Evolutionary conservation across 2,888 invertebrate species (phyloP), one percentile per base, ranked within the genome.

Genomic region (Diaprepes abbreviatus): DNA sequence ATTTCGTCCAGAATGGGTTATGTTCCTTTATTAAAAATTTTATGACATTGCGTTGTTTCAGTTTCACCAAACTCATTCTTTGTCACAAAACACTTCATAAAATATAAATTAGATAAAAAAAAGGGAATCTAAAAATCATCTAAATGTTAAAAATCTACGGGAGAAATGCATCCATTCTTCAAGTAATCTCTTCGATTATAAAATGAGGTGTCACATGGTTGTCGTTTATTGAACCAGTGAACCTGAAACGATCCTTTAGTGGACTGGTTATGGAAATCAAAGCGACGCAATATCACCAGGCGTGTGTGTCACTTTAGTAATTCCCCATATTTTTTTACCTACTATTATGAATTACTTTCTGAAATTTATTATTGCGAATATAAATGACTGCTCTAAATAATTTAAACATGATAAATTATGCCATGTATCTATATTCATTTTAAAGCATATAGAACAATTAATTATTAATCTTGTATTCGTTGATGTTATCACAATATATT

Each of bases 211-310:
- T 17, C 35, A 21, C 16, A 54, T 21, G 12, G 21, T 21, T 21
- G 21, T 12, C 45, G 55, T 65, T 65, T 55, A 19, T 65, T 35
- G 64, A 65, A 65, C 64, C 48, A 45, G 45, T 55, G 55, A 55
- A 55, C 64, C 64, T 24, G 55, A 65, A 64, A 40, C 28, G 12
- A 55, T 31, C 31, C 55, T 24, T 4, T 17, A 36, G 55, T 36
- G n/a, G 33, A 55, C 55, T 65, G 57, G 64, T 65, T 65, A 65
- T 65, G 64, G 64, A 55, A 65, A 65, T 65, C 14, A 10, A 36
- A 24, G 21, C 40, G 31, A 36, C 38, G 38, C 55, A 55, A 21
- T 55, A 38, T 38, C 55, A 55, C 35, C 24, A 6, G 43, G 21
- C 28, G 24, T 36, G 63, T 21, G 35, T 36, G 36, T n/a, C 45